A percentile compares a stretch with the other conserved stretches of the same genome.
Conservation (phyloP, 1,140 invertebrate species). For the Lepidurus apus region DNA sequence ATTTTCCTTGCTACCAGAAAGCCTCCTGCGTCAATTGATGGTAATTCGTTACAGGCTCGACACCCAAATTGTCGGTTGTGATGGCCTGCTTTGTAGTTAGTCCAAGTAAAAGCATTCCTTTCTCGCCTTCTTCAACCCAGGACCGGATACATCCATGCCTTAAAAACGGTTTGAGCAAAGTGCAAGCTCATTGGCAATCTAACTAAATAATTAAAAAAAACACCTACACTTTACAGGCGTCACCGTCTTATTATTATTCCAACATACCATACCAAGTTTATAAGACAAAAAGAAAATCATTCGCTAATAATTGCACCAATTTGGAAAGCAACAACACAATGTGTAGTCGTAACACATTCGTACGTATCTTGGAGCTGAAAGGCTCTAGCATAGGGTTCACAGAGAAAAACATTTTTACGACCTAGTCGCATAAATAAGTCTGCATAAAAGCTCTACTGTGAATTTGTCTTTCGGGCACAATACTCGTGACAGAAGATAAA, state of each 20-base stretch:
- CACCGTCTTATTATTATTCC: too few relatives aligned
- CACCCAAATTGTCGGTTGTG: not conserved
- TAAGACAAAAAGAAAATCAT: too few relatives aligned
- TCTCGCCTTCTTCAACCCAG: not conserved
- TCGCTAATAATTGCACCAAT: too few relatives aligned
- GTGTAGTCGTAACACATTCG: not conserved
- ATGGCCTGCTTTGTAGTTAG: not conserved
- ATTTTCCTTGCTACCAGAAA: not conserved
- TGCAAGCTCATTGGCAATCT: not conserved
- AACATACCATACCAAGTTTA: too few relatives aligned
- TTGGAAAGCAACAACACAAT: not conserved
- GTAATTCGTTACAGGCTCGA: conserved; percentile 2
- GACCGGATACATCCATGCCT: not conserved
- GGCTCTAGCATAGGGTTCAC: not conserved
- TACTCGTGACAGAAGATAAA: not conserved
- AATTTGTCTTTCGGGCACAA: too few relatives aligned
- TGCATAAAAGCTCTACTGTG: too few relatives aligned
- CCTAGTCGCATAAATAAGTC: not conserved
- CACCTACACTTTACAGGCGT: not conserved
- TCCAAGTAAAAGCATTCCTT: not conserved
- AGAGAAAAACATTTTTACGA: not conserved
- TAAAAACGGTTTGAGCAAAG: not conserved
- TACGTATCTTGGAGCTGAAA: not conserved
- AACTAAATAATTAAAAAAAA: not conserved
- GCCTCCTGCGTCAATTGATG: not conserved